Percentiles rank a stretch among this genome's conserved stretches.
These are phyloP conservation scores for Machaerirhynchus nigripectus DNA, from an alignment of 2,113 vertebrate genomes.

Conservation along the genomic window DNA sequence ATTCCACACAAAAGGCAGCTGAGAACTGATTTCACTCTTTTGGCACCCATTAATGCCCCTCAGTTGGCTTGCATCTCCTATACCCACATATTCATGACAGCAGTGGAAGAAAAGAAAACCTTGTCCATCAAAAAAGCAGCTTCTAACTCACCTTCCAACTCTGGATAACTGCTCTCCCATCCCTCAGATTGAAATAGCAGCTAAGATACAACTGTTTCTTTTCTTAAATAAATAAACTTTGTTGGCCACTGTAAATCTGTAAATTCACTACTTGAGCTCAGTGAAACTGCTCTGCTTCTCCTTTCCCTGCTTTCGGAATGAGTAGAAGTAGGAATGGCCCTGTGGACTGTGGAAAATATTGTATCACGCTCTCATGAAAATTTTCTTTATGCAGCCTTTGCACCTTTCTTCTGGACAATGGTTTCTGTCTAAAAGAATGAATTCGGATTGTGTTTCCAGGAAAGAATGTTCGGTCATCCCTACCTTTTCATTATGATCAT, in stretches of 20 bases:
- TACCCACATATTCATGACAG: neutral
- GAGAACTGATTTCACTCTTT: neutral
- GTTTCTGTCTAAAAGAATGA: neutral
- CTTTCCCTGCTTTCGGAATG: neutral
- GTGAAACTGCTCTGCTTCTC: neutral
- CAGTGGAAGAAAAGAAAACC: neutral
- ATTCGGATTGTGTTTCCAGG: neutral
- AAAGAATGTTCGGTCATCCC: neutral
- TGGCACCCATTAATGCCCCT: neutral
- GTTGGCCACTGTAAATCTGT: neutral
- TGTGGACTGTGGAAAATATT: neutral
- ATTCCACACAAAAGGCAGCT: neutral
- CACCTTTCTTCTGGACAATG: neutral
- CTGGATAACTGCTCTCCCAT: neutral
- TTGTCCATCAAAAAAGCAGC: neutral
- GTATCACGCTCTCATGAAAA: neutral
- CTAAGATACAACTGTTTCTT: neutral
- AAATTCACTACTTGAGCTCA: neutral
- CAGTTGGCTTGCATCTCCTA: fast-evolving
- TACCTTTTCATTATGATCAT: neutral
- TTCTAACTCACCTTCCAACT: neutral
- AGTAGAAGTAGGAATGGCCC: neutral
- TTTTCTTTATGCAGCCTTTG: neutral
- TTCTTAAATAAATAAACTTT: neutral
- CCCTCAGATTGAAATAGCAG: neutral